Evolutionary conservation across 1,140 invertebrate genomes (phyloP).

Genomic region (Zelostemma sp.): DNA sequence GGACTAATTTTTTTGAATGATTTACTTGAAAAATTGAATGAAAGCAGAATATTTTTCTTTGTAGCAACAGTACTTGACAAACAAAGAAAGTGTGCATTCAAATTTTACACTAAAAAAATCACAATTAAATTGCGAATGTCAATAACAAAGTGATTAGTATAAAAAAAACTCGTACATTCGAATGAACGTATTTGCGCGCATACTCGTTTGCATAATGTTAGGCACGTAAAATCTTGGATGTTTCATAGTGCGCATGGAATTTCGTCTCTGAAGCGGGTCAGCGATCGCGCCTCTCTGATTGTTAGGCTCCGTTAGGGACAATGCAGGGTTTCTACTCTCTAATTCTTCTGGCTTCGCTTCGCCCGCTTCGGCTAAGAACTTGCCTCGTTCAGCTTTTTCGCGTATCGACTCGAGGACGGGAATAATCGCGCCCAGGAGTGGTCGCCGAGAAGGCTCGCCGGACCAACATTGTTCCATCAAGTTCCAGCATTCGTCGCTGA

Average conservation of each 20-base stretch:
- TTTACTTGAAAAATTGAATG: too few relatives aligned
- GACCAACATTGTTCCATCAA: conserved; percentile 91
- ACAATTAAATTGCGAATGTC: too few relatives aligned
- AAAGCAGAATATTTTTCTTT: too few relatives aligned
- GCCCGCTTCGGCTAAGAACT: conserved; percentile 46
- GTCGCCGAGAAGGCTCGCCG: conserved; percentile 80
- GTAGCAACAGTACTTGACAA: too few relatives aligned
- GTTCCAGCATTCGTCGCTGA: conserved; percentile 86
- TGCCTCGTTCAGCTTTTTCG: conserved; percentile 57
- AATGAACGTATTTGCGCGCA: conserved; percentile 58
- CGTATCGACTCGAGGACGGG: conserved; percentile 74
- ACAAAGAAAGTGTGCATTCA: too few relatives aligned
- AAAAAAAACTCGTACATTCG: conserved; percentile 60
- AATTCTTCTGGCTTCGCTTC: conserved; percentile 35
- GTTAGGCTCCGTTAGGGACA: conserved; percentile 58
- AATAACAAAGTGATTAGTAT: neutral
- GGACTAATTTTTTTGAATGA: too few relatives aligned
- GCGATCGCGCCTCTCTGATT: conserved; percentile 61
- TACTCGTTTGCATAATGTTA: conserved; percentile 57
- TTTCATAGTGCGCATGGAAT: conserved; percentile 12
- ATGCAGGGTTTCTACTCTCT: conserved; percentile 46
- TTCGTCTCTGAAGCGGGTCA: conserved; percentile 52
- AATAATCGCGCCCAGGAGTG: conserved; percentile 83
- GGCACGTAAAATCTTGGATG: conserved; percentile 56
- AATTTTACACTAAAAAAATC: too few relatives aligned